phyloP scores from a whole-genome alignment of 2,888 invertebrate genomes.

The Agonopterix heracliana region DNA sequence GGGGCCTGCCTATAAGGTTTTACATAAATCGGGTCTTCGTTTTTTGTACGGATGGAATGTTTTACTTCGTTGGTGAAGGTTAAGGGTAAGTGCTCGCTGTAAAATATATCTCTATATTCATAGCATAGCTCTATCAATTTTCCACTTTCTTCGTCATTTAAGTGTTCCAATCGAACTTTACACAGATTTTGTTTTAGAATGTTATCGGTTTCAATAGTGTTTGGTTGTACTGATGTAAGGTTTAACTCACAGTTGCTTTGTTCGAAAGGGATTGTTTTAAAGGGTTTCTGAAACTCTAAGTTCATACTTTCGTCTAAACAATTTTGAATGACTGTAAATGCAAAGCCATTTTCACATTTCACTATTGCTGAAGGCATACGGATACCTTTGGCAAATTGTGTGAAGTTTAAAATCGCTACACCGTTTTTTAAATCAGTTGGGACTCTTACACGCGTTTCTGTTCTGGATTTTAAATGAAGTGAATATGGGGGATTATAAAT shows the following conservation, averaged over 20 bases:
- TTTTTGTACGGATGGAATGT: conserved; percentile 26
- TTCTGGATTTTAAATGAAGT: too few species aligned
- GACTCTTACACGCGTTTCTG: too few species aligned
- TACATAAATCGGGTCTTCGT: conserved; percentile 18
- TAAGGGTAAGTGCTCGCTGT: conserved; percentile 22
- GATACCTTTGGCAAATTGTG: too few species aligned
- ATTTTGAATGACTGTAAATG: neutral
- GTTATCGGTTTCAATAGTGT: neutral
- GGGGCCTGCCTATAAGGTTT: conserved; percentile 3
- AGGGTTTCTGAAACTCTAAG: too few species aligned
- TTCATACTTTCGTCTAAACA: too few species aligned
- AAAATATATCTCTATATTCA: conserved; percentile 22
- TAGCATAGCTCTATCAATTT: conserved; percentile 12
- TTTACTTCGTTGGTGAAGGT: conserved; percentile 19
- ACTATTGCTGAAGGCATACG: too few species aligned
- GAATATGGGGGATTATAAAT: conserved; percentile 1
- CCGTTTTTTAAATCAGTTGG: too few species aligned
- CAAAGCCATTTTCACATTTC: too few species aligned
- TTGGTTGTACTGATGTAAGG: too few species aligned
- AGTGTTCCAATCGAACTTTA: conserved; percentile 13
- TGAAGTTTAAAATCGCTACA: too few species aligned
- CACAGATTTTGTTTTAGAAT: conserved; percentile 8
- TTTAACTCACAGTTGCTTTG: too few species aligned
- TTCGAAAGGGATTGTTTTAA: too few species aligned
- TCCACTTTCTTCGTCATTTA: conserved; percentile 12